Conservation (phyloP, 2,113 vertebrate species). For the Antechinus flavipes region DNA sequence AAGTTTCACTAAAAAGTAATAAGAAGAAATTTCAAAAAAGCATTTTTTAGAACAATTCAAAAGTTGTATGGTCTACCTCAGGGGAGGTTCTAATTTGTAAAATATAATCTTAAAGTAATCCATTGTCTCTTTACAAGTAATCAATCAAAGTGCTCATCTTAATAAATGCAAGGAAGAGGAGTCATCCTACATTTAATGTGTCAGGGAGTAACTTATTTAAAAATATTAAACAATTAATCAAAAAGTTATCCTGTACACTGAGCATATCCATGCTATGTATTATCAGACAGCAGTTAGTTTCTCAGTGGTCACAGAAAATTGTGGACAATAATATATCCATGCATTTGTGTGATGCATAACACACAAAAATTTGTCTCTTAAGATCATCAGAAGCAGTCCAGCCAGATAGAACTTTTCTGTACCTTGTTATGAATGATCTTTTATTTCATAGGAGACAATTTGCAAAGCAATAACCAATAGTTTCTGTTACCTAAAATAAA, state of each 20-base stretch:
- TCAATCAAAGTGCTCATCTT: conserved; percentile 42
- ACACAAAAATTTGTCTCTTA: conserved; percentile 21
- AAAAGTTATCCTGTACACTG: conserved; percentile 36
- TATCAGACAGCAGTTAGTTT: not conserved
- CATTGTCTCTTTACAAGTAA: not conserved
- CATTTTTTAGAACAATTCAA: not conserved
- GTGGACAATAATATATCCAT: conserved; percentile 40
- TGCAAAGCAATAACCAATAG: conserved; percentile 25
- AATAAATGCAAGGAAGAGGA: conserved; percentile 58
- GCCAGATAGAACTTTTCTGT: conserved; percentile 12
- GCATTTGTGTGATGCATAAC: not conserved
- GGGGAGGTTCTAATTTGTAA: not conserved
- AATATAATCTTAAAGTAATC: not conserved
- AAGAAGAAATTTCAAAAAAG: not conserved
- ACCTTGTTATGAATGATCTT: conserved; percentile 45
- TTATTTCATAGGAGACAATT: conserved; percentile 38
- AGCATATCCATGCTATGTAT: not conserved
- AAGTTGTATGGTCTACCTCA: not conserved
- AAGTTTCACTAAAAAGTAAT: not conserved
- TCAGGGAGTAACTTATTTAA: conserved; percentile 45
- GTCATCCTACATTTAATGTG: conserved; percentile 18
- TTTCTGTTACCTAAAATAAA: conserved; percentile 43
- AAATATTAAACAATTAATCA: conserved; percentile 53
- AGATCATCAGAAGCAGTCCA: not conserved
- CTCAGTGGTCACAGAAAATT: conserved; percentile 38